phyloP scores from a whole-genome alignment of 2,888 invertebrate genomes.

The Volucella zonaria region DNA sequence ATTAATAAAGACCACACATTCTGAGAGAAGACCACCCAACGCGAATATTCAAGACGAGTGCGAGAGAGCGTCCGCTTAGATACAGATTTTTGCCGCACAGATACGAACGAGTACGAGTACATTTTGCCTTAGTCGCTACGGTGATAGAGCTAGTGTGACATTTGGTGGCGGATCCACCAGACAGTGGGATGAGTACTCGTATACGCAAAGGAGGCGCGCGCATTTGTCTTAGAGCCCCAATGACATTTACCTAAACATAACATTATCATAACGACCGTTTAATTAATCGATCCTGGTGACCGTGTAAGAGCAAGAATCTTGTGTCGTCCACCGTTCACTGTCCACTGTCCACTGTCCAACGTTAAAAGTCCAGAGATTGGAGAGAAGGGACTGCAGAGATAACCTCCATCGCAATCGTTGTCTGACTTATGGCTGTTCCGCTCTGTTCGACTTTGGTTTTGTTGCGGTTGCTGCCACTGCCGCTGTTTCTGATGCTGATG shows the following conservation, averaged over 20 bases:
- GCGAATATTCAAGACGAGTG: constrained; percentile 68
- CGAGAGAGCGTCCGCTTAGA: constrained; percentile 68
- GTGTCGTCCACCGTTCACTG: constrained; percentile 6
- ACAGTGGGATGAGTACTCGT: constrained; percentile 16
- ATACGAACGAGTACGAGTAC: constrained; percentile 28
- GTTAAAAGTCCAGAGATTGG: no score
- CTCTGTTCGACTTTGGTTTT: constrained; percentile 32
- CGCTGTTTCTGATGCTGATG: constrained; percentile 19
- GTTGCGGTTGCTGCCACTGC: constrained; percentile 34
- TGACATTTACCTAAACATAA: constrained; percentile 73
- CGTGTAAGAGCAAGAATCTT: constrained; percentile 56
- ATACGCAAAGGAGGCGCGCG: constrained; percentile 21
- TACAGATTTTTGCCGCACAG: constrained; percentile 65
- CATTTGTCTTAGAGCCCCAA: constrained; percentile 58
- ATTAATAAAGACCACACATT: constrained; percentile 83
- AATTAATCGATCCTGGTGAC: constrained; percentile 71
- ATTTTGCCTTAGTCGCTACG: constrained; percentile 12
- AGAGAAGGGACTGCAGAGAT: constrained; percentile 10
- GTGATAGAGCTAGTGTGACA: constrained; percentile 39
- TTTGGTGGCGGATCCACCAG: constrained; percentile 43
- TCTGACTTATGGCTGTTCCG: constrained; percentile 49
- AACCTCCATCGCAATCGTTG: constrained; percentile 49
- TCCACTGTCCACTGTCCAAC: not conserved
- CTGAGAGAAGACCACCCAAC: constrained; percentile 83
- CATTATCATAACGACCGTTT: constrained; percentile 73